phyloP scores from a whole-genome alignment of 2,888 invertebrate species.

The Marasmarcha lunaedactyla region DNA sequence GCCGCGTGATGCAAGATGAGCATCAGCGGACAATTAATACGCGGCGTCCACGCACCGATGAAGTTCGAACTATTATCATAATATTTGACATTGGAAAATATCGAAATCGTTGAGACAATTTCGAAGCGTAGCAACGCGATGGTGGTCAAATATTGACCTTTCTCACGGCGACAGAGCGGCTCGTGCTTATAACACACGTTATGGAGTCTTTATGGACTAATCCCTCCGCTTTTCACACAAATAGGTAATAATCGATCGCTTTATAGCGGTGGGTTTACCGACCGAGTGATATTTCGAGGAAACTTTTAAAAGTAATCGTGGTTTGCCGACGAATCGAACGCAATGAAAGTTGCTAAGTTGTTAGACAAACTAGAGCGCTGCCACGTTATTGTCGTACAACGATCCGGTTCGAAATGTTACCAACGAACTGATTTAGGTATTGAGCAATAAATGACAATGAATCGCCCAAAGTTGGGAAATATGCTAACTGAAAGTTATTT shows the following conservation, averaged over 20 bases:
- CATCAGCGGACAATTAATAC: constrained; percentile 16
- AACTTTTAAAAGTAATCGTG: constrained; percentile 43
- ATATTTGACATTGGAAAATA: constrained; percentile 61
- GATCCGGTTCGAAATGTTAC: constrained; percentile 1
- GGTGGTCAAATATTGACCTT: constrained; percentile 61
- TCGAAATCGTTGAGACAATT: constrained; percentile 66
- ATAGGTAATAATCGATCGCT: constrained; percentile 68
- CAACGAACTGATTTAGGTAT: too few species aligned
- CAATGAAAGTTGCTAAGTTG: constrained; percentile 39
- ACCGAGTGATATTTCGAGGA: constrained; percentile 53
- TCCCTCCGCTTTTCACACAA: constrained; percentile 68
- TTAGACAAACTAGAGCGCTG: constrained; percentile 33
- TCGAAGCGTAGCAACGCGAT: constrained; percentile 47
- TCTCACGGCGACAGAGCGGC: constrained; percentile 55
- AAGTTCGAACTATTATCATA: constrained; percentile 13
- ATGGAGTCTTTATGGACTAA: constrained; percentile 30
- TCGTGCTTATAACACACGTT: constrained; percentile 39
- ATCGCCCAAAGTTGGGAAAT: too few species aligned
- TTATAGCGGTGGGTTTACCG: constrained; percentile 59
- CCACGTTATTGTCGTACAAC: constrained; percentile 9
- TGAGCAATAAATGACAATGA: too few species aligned
- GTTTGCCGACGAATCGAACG: constrained; percentile 35
- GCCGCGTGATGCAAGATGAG: constrained; percentile 28
- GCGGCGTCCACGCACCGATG: constrained; percentile 14
- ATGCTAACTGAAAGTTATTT: too few species aligned